Evolutionary conservation across 2,113 vertebrate species (phyloP), one percentile per base, ranked within the genome.

Genomic region (Scophthalmus maximus): DNA sequence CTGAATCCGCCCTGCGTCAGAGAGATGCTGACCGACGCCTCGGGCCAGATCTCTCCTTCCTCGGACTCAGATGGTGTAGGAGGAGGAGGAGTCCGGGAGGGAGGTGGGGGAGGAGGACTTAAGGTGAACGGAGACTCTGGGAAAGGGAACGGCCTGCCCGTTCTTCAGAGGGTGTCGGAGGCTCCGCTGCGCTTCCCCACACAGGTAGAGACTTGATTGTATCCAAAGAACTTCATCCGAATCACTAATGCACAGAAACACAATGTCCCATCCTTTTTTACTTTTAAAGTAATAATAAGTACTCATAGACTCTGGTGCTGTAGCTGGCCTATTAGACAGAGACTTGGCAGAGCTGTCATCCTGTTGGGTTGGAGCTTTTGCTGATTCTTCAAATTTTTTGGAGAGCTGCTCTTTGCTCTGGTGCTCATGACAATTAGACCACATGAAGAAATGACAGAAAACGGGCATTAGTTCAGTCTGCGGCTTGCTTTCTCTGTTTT

Each of bases 1-100:
- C 79, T 99, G 73, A 99, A 99, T 74, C 93, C 96, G 0, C 79
- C 90, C 0, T 91, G 90, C 8, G 95, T 99, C 2, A 93, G 95
- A 34, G 96, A 97, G 46, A 96, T 99, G 97, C 92, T 99, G 69
- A 79, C 27, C 3, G 92, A 95, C 2, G 3, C 8, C 25, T 65
- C 89, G 0, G 0, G 51, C 11, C 88, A 81, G 27, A 72, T 60
- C 25, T 89, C 87, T 9, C 84, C 89, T 36, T 82, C 76, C 0
- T 82, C 88, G 0, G 90, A 88, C 27, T 84, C 84, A 0, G 87
- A 88, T 4, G 71, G 62, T 25, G 81, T 86, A 73, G 57, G 86
- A 81, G 26, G 38, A 0, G 30, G 69, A 26, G 32, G 0, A 34
- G 72, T 36, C 17, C 27, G 64, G 12, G 40, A 15, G 2, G 62